These are phyloP conservation scores for Ascidia mentula DNA, from an alignment of 23 tunicate species.

Conservation along the genomic window DNA sequence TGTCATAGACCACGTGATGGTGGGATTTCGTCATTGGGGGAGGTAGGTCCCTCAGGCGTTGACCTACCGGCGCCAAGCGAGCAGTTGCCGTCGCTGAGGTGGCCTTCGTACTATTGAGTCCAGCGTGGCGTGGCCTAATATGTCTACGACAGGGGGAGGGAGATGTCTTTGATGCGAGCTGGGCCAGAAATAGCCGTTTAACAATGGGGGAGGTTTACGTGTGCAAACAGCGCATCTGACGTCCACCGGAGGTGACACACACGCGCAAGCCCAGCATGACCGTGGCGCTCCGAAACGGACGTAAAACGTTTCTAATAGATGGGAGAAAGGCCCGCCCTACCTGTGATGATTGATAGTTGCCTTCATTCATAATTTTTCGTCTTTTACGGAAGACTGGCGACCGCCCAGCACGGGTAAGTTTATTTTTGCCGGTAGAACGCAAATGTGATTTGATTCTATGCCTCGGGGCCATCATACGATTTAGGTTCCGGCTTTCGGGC, in stretches of 20 bases:
- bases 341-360: background rate
- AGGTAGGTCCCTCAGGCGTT: background rate
- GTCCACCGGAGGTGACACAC: constrained; percentile 7
- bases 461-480: background rate
- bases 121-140: background rate
- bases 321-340: background rate
- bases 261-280: background rate
- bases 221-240: background rate
- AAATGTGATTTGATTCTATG: background rate
- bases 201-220: background rate
- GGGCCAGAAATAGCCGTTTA: constrained; percentile 1
- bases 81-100: background rate
- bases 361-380: background rate
- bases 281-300: background rate
- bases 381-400: too few relatives aligned
- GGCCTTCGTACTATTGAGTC: background rate
- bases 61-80: background rate
- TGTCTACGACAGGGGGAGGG: background rate
- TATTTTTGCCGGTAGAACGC: too few relatives aligned
- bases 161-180: background rate
- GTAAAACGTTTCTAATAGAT: background rate
- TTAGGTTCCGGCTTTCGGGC: too few relatives aligned
- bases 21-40: background rate
- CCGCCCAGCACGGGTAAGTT: too few relatives aligned
- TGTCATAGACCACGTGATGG: background rate